Evolutionary conservation across 1,140 invertebrate genomes (phyloP).

Genomic region (Scaptomyza hsui): DNA sequence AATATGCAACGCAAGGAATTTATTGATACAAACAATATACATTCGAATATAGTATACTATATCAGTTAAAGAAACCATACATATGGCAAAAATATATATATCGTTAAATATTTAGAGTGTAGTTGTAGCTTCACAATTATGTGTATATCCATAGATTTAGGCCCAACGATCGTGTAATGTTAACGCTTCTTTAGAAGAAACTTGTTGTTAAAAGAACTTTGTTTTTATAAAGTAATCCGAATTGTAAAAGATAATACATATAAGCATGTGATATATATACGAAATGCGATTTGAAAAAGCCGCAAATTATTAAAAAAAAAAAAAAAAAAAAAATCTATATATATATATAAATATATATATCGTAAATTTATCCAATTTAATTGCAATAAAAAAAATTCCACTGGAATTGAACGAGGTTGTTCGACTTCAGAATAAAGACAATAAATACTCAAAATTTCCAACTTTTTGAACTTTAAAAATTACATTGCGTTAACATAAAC

Average conservation of each 20-base stretch:
- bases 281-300: constrained; percentile 72
- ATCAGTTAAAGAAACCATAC: constrained; percentile 59
- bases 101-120: constrained; percentile 63
- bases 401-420: constrained; percentile 1
- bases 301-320: constrained; percentile 54
- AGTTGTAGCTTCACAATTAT: constrained; percentile 44
- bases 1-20: constrained; percentile 50
- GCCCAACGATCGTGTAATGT: constrained; percentile 68
- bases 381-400: constrained; percentile 34
- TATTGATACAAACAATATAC: constrained; percentile 42
- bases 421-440: constrained; percentile 3
- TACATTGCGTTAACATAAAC: neutral
- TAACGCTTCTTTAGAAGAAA: constrained; percentile 75
- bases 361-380: constrained; percentile 25
- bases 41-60: constrained; percentile 36
- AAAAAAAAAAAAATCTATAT: no score
- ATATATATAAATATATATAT: no score
- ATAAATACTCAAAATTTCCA: neutral
- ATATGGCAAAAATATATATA: constrained; percentile 70
- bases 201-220: constrained; percentile 61
- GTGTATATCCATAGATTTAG: constrained; percentile 57
- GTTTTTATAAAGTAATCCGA: constrained; percentile 58
- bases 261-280: constrained; percentile 80
- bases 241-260: constrained; percentile 58
- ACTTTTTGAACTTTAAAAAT: neutral